phyloP scores from a whole-genome alignment of 1,140 invertebrate species.

The Scaptomyza pallida region DNA sequence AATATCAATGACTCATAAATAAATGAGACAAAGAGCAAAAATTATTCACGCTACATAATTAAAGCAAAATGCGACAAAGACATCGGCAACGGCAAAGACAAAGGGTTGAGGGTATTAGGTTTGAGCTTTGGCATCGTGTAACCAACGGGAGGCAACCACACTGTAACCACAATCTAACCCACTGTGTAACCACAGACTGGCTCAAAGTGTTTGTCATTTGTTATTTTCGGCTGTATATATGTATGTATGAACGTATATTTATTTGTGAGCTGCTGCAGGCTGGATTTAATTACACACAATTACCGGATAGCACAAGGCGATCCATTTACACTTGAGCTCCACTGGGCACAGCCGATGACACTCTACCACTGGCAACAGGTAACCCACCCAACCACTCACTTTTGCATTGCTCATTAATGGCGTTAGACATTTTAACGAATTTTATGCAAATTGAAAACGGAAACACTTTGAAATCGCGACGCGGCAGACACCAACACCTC shows the following conservation, averaged over 20 bases:
- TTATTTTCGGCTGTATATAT: constrained; percentile 46
- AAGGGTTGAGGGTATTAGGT: constrained; percentile 42
- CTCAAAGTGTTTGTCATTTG: constrained; percentile 75
- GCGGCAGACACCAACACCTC: not conserved
- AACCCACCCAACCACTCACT: constrained; percentile 8
- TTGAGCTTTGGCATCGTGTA: constrained; percentile 44
- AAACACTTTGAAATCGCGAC: constrained; percentile 75
- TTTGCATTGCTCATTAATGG: constrained; percentile 70
- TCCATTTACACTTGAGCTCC: constrained; percentile 73
- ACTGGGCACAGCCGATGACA: constrained; percentile 30
- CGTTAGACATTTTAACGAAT: constrained; percentile 62
- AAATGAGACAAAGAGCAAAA: constrained; percentile 53
- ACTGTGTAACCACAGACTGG: constrained; percentile 12
- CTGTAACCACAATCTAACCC: constrained; percentile 15
- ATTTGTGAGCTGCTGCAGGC: constrained; percentile 31
- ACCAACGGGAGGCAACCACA: constrained; percentile 48
- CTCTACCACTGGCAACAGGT: constrained; percentile 70
- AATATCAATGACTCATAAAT: constrained; percentile 67
- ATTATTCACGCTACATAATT: constrained; percentile 83
- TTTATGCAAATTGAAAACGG: constrained; percentile 83
- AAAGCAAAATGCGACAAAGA: constrained; percentile 60
- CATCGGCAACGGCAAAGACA: constrained; percentile 26
- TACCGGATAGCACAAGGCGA: constrained; percentile 77
- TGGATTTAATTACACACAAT: constrained; percentile 83
- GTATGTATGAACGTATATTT: too few species aligned